Conservation (phyloP, 2,113 vertebrate species). For the Psophia crepitans region DNA sequence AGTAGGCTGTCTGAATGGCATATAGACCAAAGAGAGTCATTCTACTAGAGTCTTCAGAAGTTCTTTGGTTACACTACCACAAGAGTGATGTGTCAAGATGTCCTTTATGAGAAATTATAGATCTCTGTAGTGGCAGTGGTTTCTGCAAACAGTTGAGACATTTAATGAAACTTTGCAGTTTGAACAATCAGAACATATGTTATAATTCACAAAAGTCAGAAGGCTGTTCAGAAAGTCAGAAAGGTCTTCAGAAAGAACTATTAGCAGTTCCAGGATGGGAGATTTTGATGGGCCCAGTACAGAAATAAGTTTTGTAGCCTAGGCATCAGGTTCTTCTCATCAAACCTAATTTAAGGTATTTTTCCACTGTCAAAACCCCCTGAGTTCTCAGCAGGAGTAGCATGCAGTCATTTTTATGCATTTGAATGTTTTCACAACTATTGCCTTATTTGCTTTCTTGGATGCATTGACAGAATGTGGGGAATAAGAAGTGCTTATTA, state of each 20-base stretch:
- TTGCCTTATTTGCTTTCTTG: background rate
- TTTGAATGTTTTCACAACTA: background rate
- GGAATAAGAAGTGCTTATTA: background rate
- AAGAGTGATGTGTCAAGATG: background rate
- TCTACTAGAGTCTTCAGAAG: background rate
- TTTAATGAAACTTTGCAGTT: background rate
- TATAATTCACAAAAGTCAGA: background rate
- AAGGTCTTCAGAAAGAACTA: background rate
- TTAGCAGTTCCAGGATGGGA: background rate
- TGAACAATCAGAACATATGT: background rate
- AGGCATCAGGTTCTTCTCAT: background rate
- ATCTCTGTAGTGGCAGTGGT: background rate
- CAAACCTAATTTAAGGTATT: background rate
- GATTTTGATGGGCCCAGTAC: background rate
- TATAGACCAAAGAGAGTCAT: background rate
- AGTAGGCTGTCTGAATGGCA: background rate
- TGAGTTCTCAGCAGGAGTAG: background rate
- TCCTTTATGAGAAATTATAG: background rate
- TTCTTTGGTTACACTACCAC: background rate
- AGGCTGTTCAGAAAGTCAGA: no score
- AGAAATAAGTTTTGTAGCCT: background rate
- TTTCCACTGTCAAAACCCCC: background rate
- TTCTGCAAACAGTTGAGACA: background rate
- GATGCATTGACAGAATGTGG: background rate
- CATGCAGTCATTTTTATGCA: background rate